Conservation (phyloP, 2,797 vertebrate genomes). For the Sebastes cheni region DNA sequence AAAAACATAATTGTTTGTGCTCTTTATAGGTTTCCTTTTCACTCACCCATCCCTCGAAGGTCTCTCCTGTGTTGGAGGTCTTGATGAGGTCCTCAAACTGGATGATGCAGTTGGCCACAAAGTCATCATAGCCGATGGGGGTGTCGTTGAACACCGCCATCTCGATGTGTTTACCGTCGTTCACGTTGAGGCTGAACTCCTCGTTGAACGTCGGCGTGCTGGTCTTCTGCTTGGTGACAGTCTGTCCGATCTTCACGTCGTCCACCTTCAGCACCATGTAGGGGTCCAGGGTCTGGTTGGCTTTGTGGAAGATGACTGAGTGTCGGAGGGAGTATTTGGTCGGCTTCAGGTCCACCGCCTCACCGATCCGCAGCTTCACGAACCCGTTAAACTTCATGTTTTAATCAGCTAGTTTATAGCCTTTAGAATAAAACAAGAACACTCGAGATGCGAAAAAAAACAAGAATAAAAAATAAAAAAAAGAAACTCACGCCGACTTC, state of each 20-base stretch:
- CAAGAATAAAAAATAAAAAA: no score
- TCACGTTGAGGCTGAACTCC: slow-evolving; percentile 91
- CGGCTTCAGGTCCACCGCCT: slow-evolving; percentile 93
- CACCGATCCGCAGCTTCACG: slow-evolving; percentile 92
- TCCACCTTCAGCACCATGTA: slow-evolving; percentile 97
- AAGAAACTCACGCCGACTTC: no score
- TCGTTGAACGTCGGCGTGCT: slow-evolving; percentile 96
- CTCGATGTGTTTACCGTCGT: slow-evolving; percentile 88
- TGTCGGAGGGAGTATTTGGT: slow-evolving; percentile 92
- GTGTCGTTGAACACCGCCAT: slow-evolving; percentile 95
- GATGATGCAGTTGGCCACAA: slow-evolving; percentile 95
- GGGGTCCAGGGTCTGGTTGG: slow-evolving; percentile 87
- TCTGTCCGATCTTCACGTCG: slow-evolving; percentile 92
- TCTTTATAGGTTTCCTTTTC: background rate
- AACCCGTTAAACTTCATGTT: slow-evolving; percentile 94
- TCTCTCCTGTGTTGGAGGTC: slow-evolving; percentile 83
- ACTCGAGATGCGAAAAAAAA: background rate
- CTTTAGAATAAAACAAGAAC: background rate
- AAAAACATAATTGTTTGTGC: background rate
- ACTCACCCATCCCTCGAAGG: slow-evolving; percentile 97
- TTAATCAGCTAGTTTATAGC: background rate
- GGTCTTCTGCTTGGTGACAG: slow-evolving; percentile 93
- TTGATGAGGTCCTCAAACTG: slow-evolving; percentile 91
- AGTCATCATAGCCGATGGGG: slow-evolving; percentile 96
- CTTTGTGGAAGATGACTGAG: slow-evolving; percentile 90